Conservation (phyloP, 2,113 vertebrate genomes). For the Equus przewalskii region DNA sequence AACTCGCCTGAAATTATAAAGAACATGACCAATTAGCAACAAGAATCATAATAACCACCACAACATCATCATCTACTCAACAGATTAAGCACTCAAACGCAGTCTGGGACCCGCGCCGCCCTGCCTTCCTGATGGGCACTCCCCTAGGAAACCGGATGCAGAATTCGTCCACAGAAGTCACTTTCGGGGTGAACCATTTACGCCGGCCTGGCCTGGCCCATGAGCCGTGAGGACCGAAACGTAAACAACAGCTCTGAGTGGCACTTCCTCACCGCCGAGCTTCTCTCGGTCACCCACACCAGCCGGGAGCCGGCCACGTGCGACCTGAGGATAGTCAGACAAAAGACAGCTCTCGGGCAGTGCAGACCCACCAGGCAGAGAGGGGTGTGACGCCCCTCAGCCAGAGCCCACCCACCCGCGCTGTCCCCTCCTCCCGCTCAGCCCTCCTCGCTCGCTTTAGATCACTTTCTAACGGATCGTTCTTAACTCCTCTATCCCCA, state of each 20-base stretch:
- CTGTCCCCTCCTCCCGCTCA: not conserved
- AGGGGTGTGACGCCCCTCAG: not conserved
- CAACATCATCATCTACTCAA: not conserved
- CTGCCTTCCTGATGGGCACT: not conserved
- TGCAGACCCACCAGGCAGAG: not conserved
- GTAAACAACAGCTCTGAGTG: not conserved
- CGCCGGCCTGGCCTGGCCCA: not conserved
- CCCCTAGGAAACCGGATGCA: constrained; percentile 73
- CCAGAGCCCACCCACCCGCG: not conserved
- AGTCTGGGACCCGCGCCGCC: constrained; percentile 58
- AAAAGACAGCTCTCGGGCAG: not conserved
- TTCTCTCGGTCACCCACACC: rapidly evolving
- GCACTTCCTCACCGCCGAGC: not conserved
- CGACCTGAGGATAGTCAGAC: rapidly evolving
- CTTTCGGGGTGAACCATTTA: constrained; percentile 30
- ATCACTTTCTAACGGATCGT: not conserved
- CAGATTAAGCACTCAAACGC: constrained; percentile 65
- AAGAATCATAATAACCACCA: constrained; percentile 9
- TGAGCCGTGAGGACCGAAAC: not conserved
- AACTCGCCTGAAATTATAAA: constrained; percentile 73
- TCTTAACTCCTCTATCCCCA: not conserved
- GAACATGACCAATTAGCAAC: constrained; percentile 71
- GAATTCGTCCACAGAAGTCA: constrained; percentile 67
- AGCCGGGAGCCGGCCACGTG: rapidly evolving
- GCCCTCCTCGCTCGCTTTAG: not conserved